Percentiles rank a stretch among this genome's conserved stretches.
Conservation (phyloP, 2,797 vertebrate genomes). For the Galaxias olidus region DNA sequence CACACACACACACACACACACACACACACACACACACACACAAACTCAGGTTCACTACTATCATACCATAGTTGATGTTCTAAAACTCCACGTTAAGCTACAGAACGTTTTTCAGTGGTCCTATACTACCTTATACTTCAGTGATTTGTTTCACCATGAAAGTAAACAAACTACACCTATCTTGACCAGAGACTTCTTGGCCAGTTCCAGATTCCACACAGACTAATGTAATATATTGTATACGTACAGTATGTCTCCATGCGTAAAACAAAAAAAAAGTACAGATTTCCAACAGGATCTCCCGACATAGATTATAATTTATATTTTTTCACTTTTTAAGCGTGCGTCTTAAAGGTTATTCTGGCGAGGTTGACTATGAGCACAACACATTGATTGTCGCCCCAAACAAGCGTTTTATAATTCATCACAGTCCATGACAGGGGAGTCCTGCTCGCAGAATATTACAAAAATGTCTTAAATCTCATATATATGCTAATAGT, state of each 20-base stretch:
- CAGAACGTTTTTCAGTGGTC: no score
- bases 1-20: not conserved
- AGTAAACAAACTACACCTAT: no score
- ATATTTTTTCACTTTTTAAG: slow-evolving; percentile 15
- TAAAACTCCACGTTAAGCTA: no score
- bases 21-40: not conserved
- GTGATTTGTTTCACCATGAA: no score
- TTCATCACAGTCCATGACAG: slow-evolving; percentile 99
- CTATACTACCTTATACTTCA: no score
- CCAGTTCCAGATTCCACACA: no score
- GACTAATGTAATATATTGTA: no score
- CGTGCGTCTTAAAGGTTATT: slow-evolving; percentile 70
- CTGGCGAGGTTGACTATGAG: slow-evolving; percentile 63
- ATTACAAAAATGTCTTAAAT: slow-evolving; percentile 99
- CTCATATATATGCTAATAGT: slow-evolving; percentile 99
- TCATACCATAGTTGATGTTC: no score
- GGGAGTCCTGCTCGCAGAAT: slow-evolving; percentile 99
- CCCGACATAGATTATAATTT: slow-evolving; percentile 48
- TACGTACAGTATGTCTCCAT: no score
- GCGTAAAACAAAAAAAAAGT: no score
- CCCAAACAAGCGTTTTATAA: slow-evolving; percentile 99
- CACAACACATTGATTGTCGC: slow-evolving; percentile 58
- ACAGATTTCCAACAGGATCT: slow-evolving; percentile 50
- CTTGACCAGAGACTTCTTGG: no score
- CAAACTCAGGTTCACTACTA: no score